Conservation (phyloP, 2,888 invertebrate genomes). For the Micropterix aruncella region DNA sequence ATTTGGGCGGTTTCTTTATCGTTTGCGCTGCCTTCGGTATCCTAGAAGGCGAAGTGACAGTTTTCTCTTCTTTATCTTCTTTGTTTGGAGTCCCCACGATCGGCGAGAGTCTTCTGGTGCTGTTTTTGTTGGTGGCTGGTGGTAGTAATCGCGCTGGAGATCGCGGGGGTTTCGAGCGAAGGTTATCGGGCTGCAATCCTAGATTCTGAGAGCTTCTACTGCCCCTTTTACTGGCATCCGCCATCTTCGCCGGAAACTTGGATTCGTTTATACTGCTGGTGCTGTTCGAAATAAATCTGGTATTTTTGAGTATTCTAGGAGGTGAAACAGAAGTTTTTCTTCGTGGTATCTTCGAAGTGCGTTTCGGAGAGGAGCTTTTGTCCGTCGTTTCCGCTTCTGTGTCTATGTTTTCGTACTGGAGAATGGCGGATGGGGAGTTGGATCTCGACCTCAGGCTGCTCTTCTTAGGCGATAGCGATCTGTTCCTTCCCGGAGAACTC, state of each 20-base stretch:
- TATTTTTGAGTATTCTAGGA: slow-evolving; percentile 11
- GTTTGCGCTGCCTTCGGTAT: slow-evolving; percentile 14
- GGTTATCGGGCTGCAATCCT: slow-evolving; percentile 23
- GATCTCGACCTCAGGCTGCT: slow-evolving; percentile 29
- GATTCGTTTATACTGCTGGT: slow-evolving; percentile 36
- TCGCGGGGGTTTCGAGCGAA: slow-evolving; percentile 35
- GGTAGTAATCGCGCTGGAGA: slow-evolving; percentile 33
- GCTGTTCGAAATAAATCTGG: slow-evolving; percentile 32
- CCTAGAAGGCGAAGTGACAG: slow-evolving; percentile 11
- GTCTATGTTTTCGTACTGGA: slow-evolving; percentile 22
- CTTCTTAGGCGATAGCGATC: slow-evolving; percentile 22
- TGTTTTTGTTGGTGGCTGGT: slow-evolving; percentile 30
- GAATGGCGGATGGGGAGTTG: slow-evolving; percentile 28
- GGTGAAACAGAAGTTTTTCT: slow-evolving; percentile 34
- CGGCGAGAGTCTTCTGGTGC: slow-evolving; percentile 33
- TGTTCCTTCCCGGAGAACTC: background rate
- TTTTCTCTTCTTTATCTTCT: slow-evolving; percentile 7
- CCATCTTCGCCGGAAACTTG: slow-evolving; percentile 27
- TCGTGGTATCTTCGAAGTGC: slow-evolving; percentile 32
- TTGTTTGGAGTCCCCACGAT: slow-evolving; percentile 37
- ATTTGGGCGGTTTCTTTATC: slow-evolving; percentile 4
- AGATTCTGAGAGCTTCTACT: slow-evolving; percentile 32
- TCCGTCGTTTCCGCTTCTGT: background rate
- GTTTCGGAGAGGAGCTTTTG: slow-evolving; percentile 25
- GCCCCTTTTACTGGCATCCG: slow-evolving; percentile 25